Evolutionary conservation across 1,140 invertebrate genomes (phyloP).

Genomic region (Maniola jurtina): DNA sequence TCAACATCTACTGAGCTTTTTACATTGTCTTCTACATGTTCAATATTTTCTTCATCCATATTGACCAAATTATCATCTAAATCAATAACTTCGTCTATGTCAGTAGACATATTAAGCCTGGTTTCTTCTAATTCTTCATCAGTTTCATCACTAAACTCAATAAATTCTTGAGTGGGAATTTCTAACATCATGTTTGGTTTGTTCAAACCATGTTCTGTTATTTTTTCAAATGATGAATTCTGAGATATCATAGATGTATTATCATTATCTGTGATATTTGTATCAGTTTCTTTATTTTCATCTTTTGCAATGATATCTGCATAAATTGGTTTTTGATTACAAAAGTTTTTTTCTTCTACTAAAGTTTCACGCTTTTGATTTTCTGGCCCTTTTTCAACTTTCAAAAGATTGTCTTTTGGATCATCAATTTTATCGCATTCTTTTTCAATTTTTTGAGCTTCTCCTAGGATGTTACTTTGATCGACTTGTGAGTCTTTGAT

Average conservation of each 20-base stretch:
- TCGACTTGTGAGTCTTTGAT: too few relatives aligned
- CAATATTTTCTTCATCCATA: background rate
- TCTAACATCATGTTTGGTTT: constrained; percentile 63
- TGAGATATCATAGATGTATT: constrained; percentile 9
- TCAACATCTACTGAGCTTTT: background rate
- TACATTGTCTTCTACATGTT: background rate
- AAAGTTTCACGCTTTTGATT: background rate
- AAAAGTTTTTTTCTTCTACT: background rate
- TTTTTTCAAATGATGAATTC: constrained; percentile 18
- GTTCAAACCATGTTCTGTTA: constrained; percentile 45
- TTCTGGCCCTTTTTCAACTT: background rate
- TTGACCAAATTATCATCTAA: constrained; percentile 5
- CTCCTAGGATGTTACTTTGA: too few relatives aligned
- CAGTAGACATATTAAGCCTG: constrained; percentile 29
- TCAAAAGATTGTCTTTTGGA: too few relatives aligned
- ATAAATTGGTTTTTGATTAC: too few relatives aligned
- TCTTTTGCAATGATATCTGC: too few relatives aligned
- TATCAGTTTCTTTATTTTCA: background rate
- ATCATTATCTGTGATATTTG: constrained; percentile 3
- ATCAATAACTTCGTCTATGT: constrained; percentile 18
- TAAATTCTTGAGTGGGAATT: constrained; percentile 59
- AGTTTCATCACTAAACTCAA: constrained; percentile 40
- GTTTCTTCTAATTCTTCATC: constrained; percentile 8
- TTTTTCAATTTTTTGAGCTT: too few relatives aligned
- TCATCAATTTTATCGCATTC: too few relatives aligned